Evolutionary conservation across 2,888 invertebrate genomes (phyloP), one percentile per base, ranked within the genome.

Genomic region (Meteorus cinctellus): DNA sequence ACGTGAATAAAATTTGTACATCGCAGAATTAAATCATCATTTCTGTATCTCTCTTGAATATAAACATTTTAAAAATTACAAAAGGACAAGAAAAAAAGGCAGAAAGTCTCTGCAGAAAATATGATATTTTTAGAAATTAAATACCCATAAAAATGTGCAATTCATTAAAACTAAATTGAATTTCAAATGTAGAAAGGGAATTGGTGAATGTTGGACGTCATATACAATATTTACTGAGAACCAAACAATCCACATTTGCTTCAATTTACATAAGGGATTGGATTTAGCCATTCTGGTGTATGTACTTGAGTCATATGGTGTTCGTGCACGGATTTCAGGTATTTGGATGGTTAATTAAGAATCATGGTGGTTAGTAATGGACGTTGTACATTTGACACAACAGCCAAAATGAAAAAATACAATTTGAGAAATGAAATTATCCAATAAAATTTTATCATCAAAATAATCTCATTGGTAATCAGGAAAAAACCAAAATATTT

Each of bases 281-380:
- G 55, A 51, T 71, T 62, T 62, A 48, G 16, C 68, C 10, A 19
- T 55, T 55, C 55, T 55, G 60, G 62, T 19, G 31, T 74, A 31
- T 19, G 34, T 69, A 31, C 29, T 19, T 60, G 45, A 74, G 59
- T 48, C 68, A 45, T 62, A 66, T 75, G 68, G 19, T 70, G 60
- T 78, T 71, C 31, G 55, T 31, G 27, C 62, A 45, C 75, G 75
- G 45, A 76, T 74, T 76, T 70, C 78, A 74, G 80, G 45, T 80
- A 80, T 82, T 83, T 80, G 79, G 77, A 82, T 80, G 80, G 80
- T 81, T 83, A 81, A 83, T 83, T 82, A 82, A 82, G 80, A 48
- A 74, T 24, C 48, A 36, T 73, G 75, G 69, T 51, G 60, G 72
- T 74, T 62, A 69, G 2, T 8, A 19, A 55, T 55, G 6, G 19